These are phyloP conservation scores for Enteromius anoplus DNA, from an alignment of 2,797 vertebrate species.

Conservation along the genomic window DNA sequence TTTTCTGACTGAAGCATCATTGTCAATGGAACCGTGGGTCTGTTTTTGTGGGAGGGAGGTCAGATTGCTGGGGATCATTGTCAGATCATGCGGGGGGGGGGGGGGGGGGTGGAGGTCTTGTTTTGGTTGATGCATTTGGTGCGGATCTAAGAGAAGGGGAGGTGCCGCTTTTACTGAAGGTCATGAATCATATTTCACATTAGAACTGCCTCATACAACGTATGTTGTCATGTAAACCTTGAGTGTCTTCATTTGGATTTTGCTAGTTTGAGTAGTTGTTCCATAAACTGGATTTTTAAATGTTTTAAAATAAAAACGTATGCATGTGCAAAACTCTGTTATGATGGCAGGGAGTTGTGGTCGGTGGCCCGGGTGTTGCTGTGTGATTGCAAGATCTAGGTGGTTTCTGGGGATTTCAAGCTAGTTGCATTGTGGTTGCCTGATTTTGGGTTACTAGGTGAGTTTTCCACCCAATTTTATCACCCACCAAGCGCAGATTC, in stretches of 20 bases:
- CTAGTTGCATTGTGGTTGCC: not conserved
- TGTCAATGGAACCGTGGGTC: conserved; percentile 29
- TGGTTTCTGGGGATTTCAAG: not conserved
- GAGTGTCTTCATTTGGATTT: not conserved
- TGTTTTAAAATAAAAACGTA: not conserved
- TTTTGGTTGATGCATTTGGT: conserved; percentile 30
- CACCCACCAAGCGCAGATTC: not conserved
- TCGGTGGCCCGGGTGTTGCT: not conserved
- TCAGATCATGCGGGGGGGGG: no score
- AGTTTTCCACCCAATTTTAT: not conserved
- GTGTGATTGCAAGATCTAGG: not conserved
- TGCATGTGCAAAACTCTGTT: not conserved
- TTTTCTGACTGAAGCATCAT: not conserved
- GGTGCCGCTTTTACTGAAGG: conserved; percentile 32
- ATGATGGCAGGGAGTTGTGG: not conserved
- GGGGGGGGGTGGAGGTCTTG: not conserved
- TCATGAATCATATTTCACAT: conserved; percentile 29
- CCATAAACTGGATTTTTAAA: not conserved
- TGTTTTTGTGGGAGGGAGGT: conserved; percentile 19
- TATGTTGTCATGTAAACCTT: not conserved
- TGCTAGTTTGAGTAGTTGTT: not conserved
- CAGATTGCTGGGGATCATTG: conserved; percentile 24
- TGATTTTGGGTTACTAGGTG: not conserved
- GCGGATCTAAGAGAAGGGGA: not conserved
- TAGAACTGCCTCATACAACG: not conserved